phyloP scores from a whole-genome alignment of 2,888 invertebrate genomes.

The Andrena camellia region DNA sequence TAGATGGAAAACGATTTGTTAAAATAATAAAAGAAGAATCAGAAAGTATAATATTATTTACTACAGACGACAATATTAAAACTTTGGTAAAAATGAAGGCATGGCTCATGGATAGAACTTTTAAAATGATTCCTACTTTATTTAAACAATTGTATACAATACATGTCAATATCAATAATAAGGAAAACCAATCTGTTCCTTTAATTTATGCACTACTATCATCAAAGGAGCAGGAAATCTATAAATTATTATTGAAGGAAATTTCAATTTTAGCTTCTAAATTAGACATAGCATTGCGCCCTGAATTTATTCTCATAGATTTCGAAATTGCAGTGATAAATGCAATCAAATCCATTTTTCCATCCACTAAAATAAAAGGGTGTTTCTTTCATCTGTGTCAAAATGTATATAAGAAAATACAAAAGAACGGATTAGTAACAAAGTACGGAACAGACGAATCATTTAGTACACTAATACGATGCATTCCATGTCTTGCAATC shows the following conservation, averaged over 20 bases:
- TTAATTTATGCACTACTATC: neutral
- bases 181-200: neutral
- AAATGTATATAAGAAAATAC: constrained; percentile 1
- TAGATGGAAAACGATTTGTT: neutral
- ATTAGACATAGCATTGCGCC: neutral
- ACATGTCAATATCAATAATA: neutral
- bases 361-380: constrained; percentile 12
- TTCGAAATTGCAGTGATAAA: neutral
- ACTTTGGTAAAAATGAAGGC: constrained; percentile 8
- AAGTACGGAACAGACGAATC: neutral
- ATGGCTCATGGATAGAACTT: constrained; percentile 16
- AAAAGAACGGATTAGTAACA: neutral
- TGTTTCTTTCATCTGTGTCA: constrained; percentile 12
- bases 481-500: neutral
- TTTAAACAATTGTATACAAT: constrained; percentile 5
- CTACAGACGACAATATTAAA: constrained; percentile 9
- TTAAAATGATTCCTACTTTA: constrained; percentile 7
- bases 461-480: neutral
- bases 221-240: neutral
- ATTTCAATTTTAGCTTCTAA: neutral
- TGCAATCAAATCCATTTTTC: neutral
- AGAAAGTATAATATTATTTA: constrained; percentile 5
- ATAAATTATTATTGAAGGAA: neutral
- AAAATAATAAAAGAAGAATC: neutral
- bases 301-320: neutral